phyloP scores from a whole-genome alignment of 1,140 invertebrate species.

The Hyles vespertilio region DNA sequence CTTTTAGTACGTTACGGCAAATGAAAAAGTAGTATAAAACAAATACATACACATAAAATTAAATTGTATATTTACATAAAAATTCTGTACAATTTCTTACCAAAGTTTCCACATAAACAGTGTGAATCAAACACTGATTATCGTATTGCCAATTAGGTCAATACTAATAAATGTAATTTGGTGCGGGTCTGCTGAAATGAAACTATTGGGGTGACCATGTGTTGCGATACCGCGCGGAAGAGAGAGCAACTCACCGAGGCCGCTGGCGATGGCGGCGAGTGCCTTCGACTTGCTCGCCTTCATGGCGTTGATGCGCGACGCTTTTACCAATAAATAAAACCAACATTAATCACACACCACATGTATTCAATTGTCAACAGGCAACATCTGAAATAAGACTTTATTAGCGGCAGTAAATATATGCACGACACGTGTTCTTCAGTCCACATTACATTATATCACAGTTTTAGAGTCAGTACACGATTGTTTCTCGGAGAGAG shows the following conservation, averaged over 20 bases:
- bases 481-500: slow-evolving; percentile 42
- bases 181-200: slow-evolving; percentile 51
- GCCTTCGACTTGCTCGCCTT: slow-evolving; percentile 75
- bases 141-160: slow-evolving; percentile 43
- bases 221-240: slow-evolving; percentile 28
- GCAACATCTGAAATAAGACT: slow-evolving; percentile 73
- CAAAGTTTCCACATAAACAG: slow-evolving; percentile 50
- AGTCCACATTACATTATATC: slow-evolving; percentile 23
- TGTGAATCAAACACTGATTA: slow-evolving; percentile 32
- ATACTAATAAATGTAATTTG: slow-evolving; percentile 36
- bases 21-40: too few relatives aligned
- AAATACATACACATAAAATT: slow-evolving; percentile 1
- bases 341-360: slow-evolving; percentile 71
- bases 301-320: slow-evolving; percentile 72
- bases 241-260: slow-evolving; percentile 67
- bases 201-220: slow-evolving; percentile 32
- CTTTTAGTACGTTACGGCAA: too few relatives aligned
- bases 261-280: slow-evolving; percentile 71
- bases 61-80: slow-evolving; percentile 12
- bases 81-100: slow-evolving; percentile 48
- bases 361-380: slow-evolving; percentile 58
- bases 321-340: slow-evolving; percentile 78
- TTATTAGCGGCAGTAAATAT: slow-evolving; percentile 55
- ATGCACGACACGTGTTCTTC: slow-evolving; percentile 47
- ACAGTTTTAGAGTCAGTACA: slow-evolving; percentile 50